Base-by-base conservation (phyloP, 2,113 vertebrate genomes). In the Poicephalus meyeri region DNA sequence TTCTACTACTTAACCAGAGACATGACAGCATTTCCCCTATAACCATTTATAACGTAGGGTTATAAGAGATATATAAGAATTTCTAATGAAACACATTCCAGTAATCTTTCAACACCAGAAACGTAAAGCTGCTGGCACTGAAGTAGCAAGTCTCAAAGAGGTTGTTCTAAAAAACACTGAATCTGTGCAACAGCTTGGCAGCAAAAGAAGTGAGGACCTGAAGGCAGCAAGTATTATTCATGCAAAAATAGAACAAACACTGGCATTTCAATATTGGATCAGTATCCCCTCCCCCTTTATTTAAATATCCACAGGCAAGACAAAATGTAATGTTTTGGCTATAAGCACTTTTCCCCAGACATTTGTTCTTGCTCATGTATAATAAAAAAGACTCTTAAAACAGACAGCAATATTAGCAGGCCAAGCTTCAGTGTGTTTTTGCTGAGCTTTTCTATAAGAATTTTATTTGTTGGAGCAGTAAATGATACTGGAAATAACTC, bases 161-260 rank as follows among this genome's bases (percentile, higher is more conserved):
- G 95, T 93, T 96, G 73, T 88, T 93, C 92, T 97, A 97, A 97
- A 91, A 97, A 97, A 74, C 95, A 95, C 60, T 93, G 96, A 96
- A 94, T 97, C 90, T 93, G 73, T 93, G 86, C 91, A 98, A 97
- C 88, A 97, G 94, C 95, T 97, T 98, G 97, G 97, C 96, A 97
- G 93, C 76, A 94, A 94, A 95, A 84, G 88, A 96, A 97, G 77
- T 50, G 55, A 95, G 50, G 95, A 97, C 96, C 95, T 92, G 95
- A 96, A 97, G 96, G 97, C 97, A 95, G 94, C 94, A 96, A 93
- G 82, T 86, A 97, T 96, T 97, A 98, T 95, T 97, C 93, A 96
- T 89, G 95, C 79, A 97, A 97, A 98, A 98, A 97, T 81, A 97
- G 96, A 97, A 95, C 91, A 96, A 97, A 97, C 87, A 94, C 29